Evolutionary conservation across 2,888 invertebrate species (phyloP).

Genomic region (Ennomos quercinarius): DNA sequence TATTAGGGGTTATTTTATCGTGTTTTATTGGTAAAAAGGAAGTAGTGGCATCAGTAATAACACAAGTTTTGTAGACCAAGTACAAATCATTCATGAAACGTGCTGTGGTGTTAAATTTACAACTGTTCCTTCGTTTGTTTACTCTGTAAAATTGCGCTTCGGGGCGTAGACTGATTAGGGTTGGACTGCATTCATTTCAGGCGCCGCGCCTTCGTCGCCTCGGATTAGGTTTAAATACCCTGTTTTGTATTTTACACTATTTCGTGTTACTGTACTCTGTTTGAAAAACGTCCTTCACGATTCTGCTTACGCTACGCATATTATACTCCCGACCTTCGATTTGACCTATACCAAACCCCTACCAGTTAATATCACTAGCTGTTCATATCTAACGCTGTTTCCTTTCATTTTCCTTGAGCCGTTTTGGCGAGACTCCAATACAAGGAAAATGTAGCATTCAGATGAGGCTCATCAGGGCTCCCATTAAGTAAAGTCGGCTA

Average conservation of each 20-base stretch:
- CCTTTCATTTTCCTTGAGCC: neutral
- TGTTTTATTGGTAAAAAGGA: constrained; percentile 29
- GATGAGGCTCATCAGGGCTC: too few relatives aligned
- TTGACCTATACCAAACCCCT: too few relatives aligned
- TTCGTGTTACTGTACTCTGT: too few relatives aligned
- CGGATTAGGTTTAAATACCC: too few relatives aligned
- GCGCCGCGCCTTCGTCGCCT: too few relatives aligned
- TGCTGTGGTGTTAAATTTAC: constrained; percentile 63
- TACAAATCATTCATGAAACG: constrained; percentile 71
- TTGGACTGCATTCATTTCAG: neutral
- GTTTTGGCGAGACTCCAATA: neutral
- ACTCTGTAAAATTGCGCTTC: constrained; percentile 48
- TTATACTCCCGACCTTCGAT: too few relatives aligned
- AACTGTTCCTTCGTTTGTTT: constrained; percentile 50
- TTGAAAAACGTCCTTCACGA: too few relatives aligned
- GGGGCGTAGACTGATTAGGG: constrained; percentile 45
- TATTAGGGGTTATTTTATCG: constrained; percentile 38
- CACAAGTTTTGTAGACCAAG: constrained; percentile 56
- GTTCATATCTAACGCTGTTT: too few relatives aligned
- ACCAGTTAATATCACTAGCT: too few relatives aligned
- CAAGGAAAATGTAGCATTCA: neutral
- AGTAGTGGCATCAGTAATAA: constrained; percentile 37
- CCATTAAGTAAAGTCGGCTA: too few relatives aligned
- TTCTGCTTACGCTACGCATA: too few relatives aligned
- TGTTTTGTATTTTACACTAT: too few relatives aligned